These are phyloP conservation scores for Thripadectes ignobilis DNA, from an alignment of 2,797 vertebrate species.

Conservation along the genomic window DNA sequence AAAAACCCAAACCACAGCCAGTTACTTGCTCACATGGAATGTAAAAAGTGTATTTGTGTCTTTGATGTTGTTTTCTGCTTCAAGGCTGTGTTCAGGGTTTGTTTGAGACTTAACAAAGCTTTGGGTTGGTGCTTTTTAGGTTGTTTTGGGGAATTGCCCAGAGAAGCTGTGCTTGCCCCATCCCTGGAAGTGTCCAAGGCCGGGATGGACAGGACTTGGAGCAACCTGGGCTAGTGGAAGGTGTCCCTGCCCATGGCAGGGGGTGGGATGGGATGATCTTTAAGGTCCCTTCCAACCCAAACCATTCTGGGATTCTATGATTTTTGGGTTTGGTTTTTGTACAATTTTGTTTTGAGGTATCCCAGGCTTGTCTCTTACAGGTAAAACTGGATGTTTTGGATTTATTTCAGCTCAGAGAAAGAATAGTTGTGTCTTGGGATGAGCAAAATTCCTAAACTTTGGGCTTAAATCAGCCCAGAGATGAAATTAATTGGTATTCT, in stretches of 20 bases:
- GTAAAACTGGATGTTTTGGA: background rate
- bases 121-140: background rate
- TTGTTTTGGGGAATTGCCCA: background rate
- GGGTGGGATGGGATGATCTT: background rate
- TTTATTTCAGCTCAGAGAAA: background rate
- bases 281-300: background rate
- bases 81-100: background rate
- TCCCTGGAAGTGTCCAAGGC: background rate
- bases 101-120: background rate
- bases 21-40: background rate
- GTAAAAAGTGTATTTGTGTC: background rate
- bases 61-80: background rate
- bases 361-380: background rate
- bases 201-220: background rate
- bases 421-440: background rate
- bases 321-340: background rate
- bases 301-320: background rate
- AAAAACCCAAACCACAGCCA: background rate
- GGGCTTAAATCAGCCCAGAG: background rate
- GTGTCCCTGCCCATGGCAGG: background rate
- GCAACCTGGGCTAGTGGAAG: background rate
- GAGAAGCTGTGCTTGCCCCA: background rate
- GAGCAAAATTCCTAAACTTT: background rate
- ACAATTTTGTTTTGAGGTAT: background rate
- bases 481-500: background rate